Base-by-base conservation (phyloP, 2,888 invertebrate genomes). In the Hermodice carunculata region DNA sequence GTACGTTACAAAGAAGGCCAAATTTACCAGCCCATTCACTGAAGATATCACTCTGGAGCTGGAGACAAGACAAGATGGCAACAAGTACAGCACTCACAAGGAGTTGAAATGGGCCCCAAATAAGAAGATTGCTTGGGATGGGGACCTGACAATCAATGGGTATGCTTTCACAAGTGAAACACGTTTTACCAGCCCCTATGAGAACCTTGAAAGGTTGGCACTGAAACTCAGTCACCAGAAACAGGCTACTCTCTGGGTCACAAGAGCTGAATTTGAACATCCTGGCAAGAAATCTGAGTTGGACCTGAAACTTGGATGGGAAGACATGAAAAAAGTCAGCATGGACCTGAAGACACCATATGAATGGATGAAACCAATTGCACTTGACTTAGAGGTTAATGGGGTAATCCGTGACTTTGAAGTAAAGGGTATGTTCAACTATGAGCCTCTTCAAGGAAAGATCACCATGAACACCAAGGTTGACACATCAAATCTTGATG, bases 11-110 rank as follows among this genome's bases (percentile, higher is more conserved):
- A 26, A 29, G 8, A 66, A 48, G 31, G 44, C 48, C 34, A 60
- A 53, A 28, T 37, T 69, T 34, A 61, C 51, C 6, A 71, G 61
- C 22, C 71, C 71, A 14, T 67, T 69, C 56, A 34, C 46, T 5
- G 69, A 61, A 43, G 52, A 37, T 26, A 28, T 71, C 28, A 57
- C 26, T 8, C 24, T 71, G 19, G 52, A 61, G 37, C 4, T 62
- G 5, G 56, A 71, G 40, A 69, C 52, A 48, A 49, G 29, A 17
- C 5, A 49, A 17, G 24, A 49, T 26, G 49, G 28, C 24, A 28
- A 28, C 17, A 28, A 22, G 22, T 49, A 8, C 49, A 19, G 3
- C 8, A 24, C 49, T 4, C n/a, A 24, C 49, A 49, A 49, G 17
- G 29, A 24, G 29, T 26, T 49, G 6, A 49, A n/a, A n/a, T 49